phyloP scores from a whole-genome alignment of 2,797 vertebrate species.

The Harpagifer antarcticus region DNA sequence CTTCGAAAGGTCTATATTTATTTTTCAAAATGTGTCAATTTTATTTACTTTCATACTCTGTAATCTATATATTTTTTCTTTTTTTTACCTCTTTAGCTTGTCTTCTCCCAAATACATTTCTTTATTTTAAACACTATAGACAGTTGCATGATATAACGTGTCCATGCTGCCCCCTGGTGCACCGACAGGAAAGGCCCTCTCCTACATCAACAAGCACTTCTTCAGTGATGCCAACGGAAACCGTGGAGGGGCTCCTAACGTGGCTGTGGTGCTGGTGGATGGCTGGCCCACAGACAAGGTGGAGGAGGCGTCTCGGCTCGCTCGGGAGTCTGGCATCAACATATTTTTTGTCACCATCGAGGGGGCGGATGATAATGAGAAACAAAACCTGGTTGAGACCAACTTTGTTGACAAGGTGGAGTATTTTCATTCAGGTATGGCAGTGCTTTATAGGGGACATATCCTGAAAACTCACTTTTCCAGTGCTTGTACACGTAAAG shows the following conservation, averaged over 20 bases:
- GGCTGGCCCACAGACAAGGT: slow-evolving; percentile 98
- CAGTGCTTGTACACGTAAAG: too few species aligned
- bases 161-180: slow-evolving; percentile 76
- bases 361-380: slow-evolving; percentile 92
- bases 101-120: slow-evolving; percentile 6
- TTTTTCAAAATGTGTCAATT: neutral
- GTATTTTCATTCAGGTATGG: neutral
- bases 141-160: slow-evolving; percentile 13
- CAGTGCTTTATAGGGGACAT: neutral
- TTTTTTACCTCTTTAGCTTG: neutral
- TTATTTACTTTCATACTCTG: slow-evolving; percentile 7
- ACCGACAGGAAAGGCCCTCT: slow-evolving; percentile 92
- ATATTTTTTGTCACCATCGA: slow-evolving; percentile 98
- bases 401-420: slow-evolving; percentile 97
- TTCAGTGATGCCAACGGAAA: slow-evolving; percentile 95
- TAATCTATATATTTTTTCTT: neutral
- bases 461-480: too few species aligned
- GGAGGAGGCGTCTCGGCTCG: slow-evolving; percentile 93
- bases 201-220: slow-evolving; percentile 94
- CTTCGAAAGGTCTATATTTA: neutral
- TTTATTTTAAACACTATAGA: neutral
- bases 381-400: slow-evolving; percentile 88
- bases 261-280: slow-evolving; percentile 94
- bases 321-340: slow-evolving; percentile 97
- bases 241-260: slow-evolving; percentile 92